A percentile compares a stretch with the other conserved stretches of the same genome.
These are phyloP conservation scores for Parelbella ahira DNA, from an alignment of 2,888 invertebrate genomes.

Conservation along the genomic window DNA sequence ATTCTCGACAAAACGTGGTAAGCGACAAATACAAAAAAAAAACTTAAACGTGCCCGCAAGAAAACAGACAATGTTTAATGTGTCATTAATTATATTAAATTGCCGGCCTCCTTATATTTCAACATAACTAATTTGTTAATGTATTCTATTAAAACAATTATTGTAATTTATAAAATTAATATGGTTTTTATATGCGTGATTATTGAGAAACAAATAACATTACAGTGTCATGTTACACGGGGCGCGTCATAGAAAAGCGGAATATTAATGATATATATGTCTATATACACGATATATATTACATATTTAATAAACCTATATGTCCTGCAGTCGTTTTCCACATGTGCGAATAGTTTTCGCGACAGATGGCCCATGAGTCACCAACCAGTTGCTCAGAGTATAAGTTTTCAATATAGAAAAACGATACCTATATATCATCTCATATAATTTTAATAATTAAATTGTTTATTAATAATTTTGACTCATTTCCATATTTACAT, in stretches of 20 bases:
- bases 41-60: conserved; percentile 10
- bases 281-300: too few relatives aligned
- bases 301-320: too few relatives aligned
- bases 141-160: conserved; percentile 28
- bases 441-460: too few relatives aligned
- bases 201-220: conserved; percentile 34
- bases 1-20: conserved; percentile 55
- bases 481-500: conserved; percentile 8
- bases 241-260: conserved; percentile 51
- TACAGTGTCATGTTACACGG: conserved; percentile 53
- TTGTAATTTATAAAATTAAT: conserved; percentile 38
- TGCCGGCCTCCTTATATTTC: conserved; percentile 24
- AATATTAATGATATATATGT: conserved; percentile 58
- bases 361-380: conserved; percentile 76
- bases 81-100: conserved; percentile 17
- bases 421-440: too few relatives aligned
- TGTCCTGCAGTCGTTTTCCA: conserved; percentile 60
- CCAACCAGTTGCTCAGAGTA: conserved; percentile 60
- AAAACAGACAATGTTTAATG: conserved; percentile 18
- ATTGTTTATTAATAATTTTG: conserved; percentile 31
- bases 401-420: conserved; percentile 60
- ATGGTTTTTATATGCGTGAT: conserved; percentile 29
- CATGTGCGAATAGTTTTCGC: conserved; percentile 68
- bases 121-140: conserved; percentile 31
- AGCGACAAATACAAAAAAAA: conserved; percentile 25